Conservation (phyloP, 1,140 invertebrate genomes). For the Sycophaga agraensis region DNA sequence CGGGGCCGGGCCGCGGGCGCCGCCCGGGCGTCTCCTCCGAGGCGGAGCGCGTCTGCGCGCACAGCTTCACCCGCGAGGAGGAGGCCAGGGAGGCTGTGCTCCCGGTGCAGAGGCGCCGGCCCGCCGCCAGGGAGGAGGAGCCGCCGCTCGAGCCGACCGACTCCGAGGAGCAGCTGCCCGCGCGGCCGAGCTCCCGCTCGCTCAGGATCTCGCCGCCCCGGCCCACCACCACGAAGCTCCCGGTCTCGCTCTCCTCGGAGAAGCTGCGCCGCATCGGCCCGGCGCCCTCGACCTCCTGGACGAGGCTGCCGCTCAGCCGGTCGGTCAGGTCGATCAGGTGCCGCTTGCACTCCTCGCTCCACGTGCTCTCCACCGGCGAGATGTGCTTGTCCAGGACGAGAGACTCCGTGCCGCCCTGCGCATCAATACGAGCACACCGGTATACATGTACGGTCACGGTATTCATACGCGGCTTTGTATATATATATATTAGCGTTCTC, state of each 20-base stretch:
- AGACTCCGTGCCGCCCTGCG: too few species aligned
- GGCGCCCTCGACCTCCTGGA: conserved; percentile 75
- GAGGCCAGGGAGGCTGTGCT: conserved; percentile 64
- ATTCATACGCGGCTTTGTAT: too few species aligned
- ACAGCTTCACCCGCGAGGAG: conserved; percentile 43
- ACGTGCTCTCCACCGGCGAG: conserved; percentile 53
- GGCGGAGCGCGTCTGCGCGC: conserved; percentile 42
- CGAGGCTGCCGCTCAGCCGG: conserved; percentile 71
- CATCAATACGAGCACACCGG: too few species aligned
- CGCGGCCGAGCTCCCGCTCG: conserved; percentile 31
- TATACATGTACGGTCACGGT: too few species aligned
- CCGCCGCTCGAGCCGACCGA: conserved; percentile 67
- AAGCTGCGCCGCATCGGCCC: conserved; percentile 35
- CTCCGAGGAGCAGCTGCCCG: conserved; percentile 46
- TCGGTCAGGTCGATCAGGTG: conserved; percentile 78
- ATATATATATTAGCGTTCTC: too few species aligned
- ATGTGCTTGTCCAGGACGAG: conserved; percentile 15
- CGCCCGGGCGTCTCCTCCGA: conserved; percentile 50
- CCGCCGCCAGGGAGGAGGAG: too few species aligned
- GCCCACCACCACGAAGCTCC: conserved; percentile 3
- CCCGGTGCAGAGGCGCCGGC: conserved; percentile 58
- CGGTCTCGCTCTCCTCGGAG: conserved; percentile 46
- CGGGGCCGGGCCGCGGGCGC: conserved; percentile 41
- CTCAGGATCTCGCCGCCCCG: conserved; percentile 36
- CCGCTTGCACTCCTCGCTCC: conserved; percentile 66